phyloP scores from a whole-genome alignment of 2,113 vertebrate genomes.

The Nannospalax galili region DNA sequence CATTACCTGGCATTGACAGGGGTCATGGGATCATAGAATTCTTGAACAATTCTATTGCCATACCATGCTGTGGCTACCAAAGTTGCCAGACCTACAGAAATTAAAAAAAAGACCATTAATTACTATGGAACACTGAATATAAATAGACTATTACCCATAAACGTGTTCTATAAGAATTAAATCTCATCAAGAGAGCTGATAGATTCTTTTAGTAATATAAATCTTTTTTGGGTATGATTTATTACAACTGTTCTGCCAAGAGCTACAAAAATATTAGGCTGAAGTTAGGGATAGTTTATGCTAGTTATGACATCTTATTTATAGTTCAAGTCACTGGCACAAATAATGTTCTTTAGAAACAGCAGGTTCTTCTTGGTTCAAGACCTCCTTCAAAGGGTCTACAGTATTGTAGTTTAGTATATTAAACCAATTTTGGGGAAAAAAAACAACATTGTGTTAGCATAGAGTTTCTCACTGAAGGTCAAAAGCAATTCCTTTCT shows the following conservation, averaged over 20 bases:
- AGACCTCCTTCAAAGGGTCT: neutral
- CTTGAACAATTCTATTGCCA: slow-evolving; percentile 87
- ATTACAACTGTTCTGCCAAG: slow-evolving; percentile 9
- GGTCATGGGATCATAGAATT: slow-evolving; percentile 93
- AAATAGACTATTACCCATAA: neutral
- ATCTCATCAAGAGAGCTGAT: slow-evolving; percentile 17
- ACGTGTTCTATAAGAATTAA: slow-evolving; percentile 36
- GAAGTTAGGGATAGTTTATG: slow-evolving; percentile 3
- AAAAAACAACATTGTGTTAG: neutral
- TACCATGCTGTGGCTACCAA: slow-evolving; percentile 93
- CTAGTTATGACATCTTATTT: slow-evolving; percentile 2
- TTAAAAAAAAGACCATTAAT: slow-evolving; percentile 61
- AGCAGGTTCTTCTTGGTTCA: neutral
- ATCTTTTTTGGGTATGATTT: slow-evolving; percentile 12
- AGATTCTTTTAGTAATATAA: slow-evolving; percentile 46
- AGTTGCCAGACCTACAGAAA: slow-evolving; percentile 88
- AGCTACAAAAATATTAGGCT: slow-evolving; percentile 39
- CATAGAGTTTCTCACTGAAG: neutral
- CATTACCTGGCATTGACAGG: slow-evolving; percentile 94
- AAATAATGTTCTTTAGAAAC: slow-evolving; percentile 2
- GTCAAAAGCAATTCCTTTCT: neutral
- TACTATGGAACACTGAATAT: neutral
- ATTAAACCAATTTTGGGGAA: neutral
- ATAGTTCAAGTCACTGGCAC: neutral
- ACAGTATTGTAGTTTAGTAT: neutral